Evolutionary conservation across 2,888 invertebrate species (phyloP).

Genomic region (Sisyra terminalis): DNA sequence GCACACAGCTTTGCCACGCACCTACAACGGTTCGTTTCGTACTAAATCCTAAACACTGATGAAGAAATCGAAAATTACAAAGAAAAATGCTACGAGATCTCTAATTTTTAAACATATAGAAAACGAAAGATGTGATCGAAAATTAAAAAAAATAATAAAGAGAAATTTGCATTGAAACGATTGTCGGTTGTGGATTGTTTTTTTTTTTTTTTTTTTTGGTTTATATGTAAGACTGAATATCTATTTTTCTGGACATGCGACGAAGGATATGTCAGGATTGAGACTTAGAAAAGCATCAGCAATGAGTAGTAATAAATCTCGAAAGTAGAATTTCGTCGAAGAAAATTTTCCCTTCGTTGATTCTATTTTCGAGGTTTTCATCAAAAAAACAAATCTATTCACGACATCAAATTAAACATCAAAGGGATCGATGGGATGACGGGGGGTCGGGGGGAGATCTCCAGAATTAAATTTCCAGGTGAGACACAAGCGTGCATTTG

Average conservation of each 20-base stretch:
- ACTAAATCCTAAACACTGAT: constrained; percentile 2
- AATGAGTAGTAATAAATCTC: no score
- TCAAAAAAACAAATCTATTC: constrained; percentile 34
- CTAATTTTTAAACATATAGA: constrained; percentile 14
- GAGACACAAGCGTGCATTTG: constrained; percentile 17
- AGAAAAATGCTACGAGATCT: constrained; percentile 9
- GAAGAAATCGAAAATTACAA: constrained; percentile 4
- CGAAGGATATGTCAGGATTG: no score
- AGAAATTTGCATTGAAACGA: no score
- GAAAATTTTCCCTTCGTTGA: constrained; percentile 7
- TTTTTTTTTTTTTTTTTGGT: no score
- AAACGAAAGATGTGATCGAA: constrained; percentile 11
- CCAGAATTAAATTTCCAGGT: no score
- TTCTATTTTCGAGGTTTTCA: constrained; percentile 26
- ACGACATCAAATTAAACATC: constrained; percentile 40
- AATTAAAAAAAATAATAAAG: constrained; percentile 5
- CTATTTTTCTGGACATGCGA: no score
- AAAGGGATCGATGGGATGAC: constrained; percentile 17
- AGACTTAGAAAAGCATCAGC: no score
- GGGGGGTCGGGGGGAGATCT: constrained; percentile 18
- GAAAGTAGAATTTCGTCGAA: constrained; percentile 5
- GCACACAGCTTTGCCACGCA: constrained; percentile 59
- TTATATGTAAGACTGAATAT: no score
- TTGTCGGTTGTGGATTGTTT: no score
- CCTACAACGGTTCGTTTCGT: constrained; percentile 15